Conservation (phyloP, 2,113 vertebrate genomes). For the Rhabdornis inornatus region DNA sequence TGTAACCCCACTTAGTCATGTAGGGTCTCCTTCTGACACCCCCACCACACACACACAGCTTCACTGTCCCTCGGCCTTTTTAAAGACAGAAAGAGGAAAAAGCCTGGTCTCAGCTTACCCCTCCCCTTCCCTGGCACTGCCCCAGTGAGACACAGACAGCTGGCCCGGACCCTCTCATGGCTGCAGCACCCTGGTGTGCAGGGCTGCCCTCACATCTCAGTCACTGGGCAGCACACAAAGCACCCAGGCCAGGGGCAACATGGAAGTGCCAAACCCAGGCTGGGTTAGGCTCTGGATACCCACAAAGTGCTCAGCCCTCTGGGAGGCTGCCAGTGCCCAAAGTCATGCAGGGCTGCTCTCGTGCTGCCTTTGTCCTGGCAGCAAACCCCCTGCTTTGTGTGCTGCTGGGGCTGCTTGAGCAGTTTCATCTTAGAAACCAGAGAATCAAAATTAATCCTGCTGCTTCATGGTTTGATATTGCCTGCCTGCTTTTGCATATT, state of each 20-base stretch:
- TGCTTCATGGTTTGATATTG: neutral
- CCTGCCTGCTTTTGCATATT: neutral
- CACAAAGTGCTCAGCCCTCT: neutral
- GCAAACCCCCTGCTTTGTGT: accelerated
- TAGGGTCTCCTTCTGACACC: neutral
- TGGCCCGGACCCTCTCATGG: accelerated
- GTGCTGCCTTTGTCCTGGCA: neutral
- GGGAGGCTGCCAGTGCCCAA: neutral
- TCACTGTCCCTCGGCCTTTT: neutral
- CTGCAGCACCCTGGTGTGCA: neutral
- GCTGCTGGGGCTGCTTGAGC: too few species aligned
- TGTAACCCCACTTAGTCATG: too few species aligned
- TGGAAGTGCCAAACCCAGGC: neutral
- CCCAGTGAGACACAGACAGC: neutral
- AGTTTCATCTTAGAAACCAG: neutral
- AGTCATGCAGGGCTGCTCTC: accelerated
- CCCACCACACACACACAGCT: neutral
- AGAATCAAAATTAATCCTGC: neutral
- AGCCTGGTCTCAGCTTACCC: accelerated
- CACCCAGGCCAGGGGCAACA: neutral
- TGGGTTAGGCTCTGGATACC: neutral
- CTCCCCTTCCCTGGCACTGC: neutral
- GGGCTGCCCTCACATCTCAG: neutral
- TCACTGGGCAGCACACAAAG: neutral
- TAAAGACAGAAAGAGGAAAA: neutral